Conservation (phyloP, 2,888 invertebrate genomes). For the Cyclophora albipunctata region DNA sequence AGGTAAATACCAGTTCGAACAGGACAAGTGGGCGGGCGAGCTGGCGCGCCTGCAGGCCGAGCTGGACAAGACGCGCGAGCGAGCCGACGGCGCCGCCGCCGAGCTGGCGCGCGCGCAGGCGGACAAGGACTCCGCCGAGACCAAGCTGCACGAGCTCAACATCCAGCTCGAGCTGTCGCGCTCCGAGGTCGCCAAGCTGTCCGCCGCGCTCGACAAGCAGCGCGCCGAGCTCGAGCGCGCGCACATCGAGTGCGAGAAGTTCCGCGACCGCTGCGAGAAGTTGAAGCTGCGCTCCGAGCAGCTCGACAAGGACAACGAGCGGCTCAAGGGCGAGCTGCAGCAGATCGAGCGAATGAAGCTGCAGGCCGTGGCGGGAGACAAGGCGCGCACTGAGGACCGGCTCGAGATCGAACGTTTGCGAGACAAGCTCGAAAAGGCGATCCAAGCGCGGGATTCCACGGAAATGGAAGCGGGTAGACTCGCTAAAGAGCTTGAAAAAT, state of each 20-base stretch:
- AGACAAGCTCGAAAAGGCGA: conserved; percentile 90
- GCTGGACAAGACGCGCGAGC: conserved; percentile 83
- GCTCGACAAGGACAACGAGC: conserved; percentile 77
- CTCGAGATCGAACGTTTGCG: conserved; percentile 89
- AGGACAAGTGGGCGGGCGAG: conserved; percentile 73
- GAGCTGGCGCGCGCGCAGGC: conserved; percentile 81
- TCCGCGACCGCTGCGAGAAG: conserved; percentile 90
- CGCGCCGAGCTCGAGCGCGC: conserved; percentile 87
- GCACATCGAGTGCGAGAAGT: conserved; percentile 91
- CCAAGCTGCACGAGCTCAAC: conserved; percentile 82
- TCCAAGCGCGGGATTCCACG: conserved; percentile 86
- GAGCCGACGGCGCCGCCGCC: conserved; percentile 82
- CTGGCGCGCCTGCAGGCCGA: conserved; percentile 86
- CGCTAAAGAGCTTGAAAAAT: conserved; percentile 90
- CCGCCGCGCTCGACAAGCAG: conserved; percentile 85
- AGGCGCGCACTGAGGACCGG: conserved; percentile 79
- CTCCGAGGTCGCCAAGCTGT: conserved; percentile 84
- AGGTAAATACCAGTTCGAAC: conserved; percentile 76
- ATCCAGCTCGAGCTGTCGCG: conserved; percentile 87
- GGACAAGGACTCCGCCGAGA: conserved; percentile 81
- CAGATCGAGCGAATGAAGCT: conserved; percentile 86
- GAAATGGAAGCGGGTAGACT: conserved; percentile 89
- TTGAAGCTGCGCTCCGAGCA: conserved; percentile 82
- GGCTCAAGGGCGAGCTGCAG: conserved; percentile 65
- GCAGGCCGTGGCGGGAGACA: conserved; percentile 79